Evolutionary conservation across 2,797 vertebrate species (phyloP).

Genomic region (Pangasius larnaudii): DNA sequence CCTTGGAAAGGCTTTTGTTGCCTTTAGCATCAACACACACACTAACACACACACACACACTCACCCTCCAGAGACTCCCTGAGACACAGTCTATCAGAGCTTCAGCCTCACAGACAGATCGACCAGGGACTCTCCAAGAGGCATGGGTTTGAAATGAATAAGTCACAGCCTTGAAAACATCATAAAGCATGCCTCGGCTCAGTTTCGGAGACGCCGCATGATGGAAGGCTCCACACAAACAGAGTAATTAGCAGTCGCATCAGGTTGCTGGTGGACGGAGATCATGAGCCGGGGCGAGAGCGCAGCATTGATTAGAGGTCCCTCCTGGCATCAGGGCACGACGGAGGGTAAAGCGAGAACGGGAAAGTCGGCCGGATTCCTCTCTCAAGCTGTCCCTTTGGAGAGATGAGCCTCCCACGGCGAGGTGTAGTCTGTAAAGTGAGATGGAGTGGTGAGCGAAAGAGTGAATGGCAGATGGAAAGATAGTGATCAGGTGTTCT

Average conservation of each 20-base stretch:
- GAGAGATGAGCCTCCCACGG: conserved; percentile 50
- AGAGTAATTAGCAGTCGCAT: conserved; percentile 53
- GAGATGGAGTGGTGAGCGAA: conserved; percentile 25
- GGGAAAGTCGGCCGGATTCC: conserved; percentile 39
- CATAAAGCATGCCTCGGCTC: conserved; percentile 35
- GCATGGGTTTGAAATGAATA: conserved; percentile 44
- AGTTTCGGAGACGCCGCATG: conserved; percentile 14
- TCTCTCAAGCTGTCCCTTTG: conserved; percentile 46
- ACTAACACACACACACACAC: conserved; percentile 3
- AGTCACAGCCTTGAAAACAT: conserved; percentile 35
- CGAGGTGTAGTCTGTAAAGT: conserved; percentile 31
- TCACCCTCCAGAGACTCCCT: conserved; percentile 35
- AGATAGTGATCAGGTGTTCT: conserved; percentile 47
- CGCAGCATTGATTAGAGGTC: conserved; percentile 52
- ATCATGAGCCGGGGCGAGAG: conserved; percentile 46
- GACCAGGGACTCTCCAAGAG: conserved; percentile 33
- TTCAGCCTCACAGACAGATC: conserved; percentile 24
- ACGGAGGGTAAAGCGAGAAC: conserved; percentile 47
- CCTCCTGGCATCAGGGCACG: conserved; percentile 39
- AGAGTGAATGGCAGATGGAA: conserved; percentile 34
- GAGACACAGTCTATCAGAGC: conserved; percentile 45
- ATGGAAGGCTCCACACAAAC: conserved; percentile 38
- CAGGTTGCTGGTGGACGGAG: conserved; percentile 50
- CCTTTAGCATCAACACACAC: background rate
- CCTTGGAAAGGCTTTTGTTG: conserved; percentile 39